Conservation (phyloP, 2,113 vertebrate species). For the Thalassoma bifasciatum region DNA sequence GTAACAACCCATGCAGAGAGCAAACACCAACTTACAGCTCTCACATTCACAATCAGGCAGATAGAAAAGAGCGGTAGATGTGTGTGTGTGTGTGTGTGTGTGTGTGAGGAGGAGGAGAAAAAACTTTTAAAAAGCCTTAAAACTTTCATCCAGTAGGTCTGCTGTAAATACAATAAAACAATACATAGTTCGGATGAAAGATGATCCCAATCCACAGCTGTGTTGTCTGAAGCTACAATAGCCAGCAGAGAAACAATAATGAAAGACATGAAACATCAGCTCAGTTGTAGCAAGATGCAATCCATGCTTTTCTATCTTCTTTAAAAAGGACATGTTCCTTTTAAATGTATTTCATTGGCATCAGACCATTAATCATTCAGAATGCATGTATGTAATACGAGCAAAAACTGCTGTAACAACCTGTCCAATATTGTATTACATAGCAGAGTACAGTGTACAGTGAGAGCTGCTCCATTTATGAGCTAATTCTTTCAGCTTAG, state of each 20-base stretch:
- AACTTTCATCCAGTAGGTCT: background rate
- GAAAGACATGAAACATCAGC: background rate
- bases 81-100: no score
- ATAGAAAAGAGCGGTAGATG: background rate
- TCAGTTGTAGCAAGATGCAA: no score
- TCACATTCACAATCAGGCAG: background rate
- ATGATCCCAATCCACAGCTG: slow-evolving; percentile 30
- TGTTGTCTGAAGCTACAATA: background rate
- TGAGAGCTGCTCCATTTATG: no score
- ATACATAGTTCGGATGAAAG: background rate
- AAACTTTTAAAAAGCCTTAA: slow-evolving; percentile 3
- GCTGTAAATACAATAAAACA: background rate
- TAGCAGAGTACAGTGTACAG: no score
- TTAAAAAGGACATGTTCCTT: no score
- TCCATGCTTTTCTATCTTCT: no score
- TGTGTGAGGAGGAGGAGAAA: slow-evolving; percentile 25
- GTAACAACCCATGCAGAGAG: slow-evolving; percentile 21
- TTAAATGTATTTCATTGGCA: no score
- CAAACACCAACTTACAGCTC: slow-evolving; percentile 16
- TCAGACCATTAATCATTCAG: no score
- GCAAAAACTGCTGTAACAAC: background rate
- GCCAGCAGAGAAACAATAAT: background rate
- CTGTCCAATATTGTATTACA: no score
- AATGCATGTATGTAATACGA: no score
- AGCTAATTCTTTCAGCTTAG: no score